Conservation (phyloP, 2,888 invertebrate species). For the Cantharis nigra region DNA sequence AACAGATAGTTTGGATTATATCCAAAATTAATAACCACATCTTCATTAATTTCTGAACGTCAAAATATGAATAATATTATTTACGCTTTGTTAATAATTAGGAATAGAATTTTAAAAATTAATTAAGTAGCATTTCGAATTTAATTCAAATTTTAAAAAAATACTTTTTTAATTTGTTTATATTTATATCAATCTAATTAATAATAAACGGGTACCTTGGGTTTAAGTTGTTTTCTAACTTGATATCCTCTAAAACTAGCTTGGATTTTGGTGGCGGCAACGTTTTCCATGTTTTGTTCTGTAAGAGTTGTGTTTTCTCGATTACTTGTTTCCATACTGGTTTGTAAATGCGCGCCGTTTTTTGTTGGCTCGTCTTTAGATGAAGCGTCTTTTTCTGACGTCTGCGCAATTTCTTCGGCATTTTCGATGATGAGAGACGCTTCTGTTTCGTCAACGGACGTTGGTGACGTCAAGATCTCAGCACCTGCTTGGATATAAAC, state of each 20-base stretch:
- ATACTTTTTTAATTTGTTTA: neutral
- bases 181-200: neutral
- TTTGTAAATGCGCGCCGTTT: constrained; percentile 22
- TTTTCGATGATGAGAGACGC: constrained; percentile 23
- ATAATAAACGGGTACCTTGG: constrained; percentile 44
- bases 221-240: constrained; percentile 56
- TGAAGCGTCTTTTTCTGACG: constrained; percentile 46
- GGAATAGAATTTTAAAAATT: neutral
- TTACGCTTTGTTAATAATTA: neutral
- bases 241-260: constrained; percentile 72
- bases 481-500: constrained; percentile 49
- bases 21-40: constrained; percentile 14
- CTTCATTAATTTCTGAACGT: constrained; percentile 7
- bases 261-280: constrained; percentile 71
- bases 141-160: neutral
- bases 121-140: neutral
- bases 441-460: constrained; percentile 12
- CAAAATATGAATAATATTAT: constrained; percentile 10
- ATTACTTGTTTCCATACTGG: constrained; percentile 41
- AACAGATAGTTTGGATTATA: constrained; percentile 20
- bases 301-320: constrained; percentile 41
- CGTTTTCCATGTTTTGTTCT: constrained; percentile 46
- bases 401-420: constrained; percentile 40
- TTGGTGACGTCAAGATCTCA: constrained; percentile 50
- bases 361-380: constrained; percentile 42